A percentile compares a stretch with the other conserved stretches of the same genome.
Evolutionary conservation across 2,113 vertebrate species (phyloP).

Genomic region (Brienomyrus longianalis): DNA sequence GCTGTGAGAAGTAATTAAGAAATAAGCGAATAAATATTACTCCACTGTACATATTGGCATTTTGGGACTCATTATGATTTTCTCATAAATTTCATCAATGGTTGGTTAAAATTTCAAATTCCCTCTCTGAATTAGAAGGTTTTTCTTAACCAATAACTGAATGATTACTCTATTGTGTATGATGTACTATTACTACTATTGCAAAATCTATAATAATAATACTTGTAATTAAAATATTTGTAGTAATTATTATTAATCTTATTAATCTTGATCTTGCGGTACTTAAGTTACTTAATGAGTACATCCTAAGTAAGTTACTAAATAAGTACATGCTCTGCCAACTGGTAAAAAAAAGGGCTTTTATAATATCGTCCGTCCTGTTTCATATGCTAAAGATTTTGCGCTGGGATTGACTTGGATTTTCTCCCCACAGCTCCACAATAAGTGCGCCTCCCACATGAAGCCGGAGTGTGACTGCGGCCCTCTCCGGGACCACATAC

Average conservation of each 20-base stretch:
- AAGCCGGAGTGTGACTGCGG: constrained; percentile 93
- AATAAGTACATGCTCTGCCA: background rate
- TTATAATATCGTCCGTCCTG: background rate
- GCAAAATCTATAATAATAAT: background rate
- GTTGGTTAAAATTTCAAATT: background rate
- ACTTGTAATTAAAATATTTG: background rate
- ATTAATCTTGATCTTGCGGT: background rate
- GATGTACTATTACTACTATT: background rate
- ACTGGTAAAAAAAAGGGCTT: background rate
- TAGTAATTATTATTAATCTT: background rate
- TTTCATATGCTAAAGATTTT: background rate
- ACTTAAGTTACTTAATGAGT: background rate
- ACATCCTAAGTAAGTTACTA: background rate
- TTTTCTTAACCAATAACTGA: background rate
- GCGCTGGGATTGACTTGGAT: constrained; percentile 25
- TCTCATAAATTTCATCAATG: constrained; percentile 17
- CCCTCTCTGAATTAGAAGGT: background rate
- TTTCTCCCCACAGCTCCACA: constrained; percentile 71
- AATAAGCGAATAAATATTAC: constrained; percentile 1
- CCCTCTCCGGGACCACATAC: constrained; percentile 84
- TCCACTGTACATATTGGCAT: background rate
- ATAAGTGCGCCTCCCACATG: constrained; percentile 92
- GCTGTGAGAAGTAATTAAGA: constrained; percentile 14
- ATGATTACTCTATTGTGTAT: background rate
- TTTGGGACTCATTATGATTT: background rate